Evolutionary conservation across 2,113 vertebrate species (phyloP).

Genomic region (Stigmatopora argus): DNA sequence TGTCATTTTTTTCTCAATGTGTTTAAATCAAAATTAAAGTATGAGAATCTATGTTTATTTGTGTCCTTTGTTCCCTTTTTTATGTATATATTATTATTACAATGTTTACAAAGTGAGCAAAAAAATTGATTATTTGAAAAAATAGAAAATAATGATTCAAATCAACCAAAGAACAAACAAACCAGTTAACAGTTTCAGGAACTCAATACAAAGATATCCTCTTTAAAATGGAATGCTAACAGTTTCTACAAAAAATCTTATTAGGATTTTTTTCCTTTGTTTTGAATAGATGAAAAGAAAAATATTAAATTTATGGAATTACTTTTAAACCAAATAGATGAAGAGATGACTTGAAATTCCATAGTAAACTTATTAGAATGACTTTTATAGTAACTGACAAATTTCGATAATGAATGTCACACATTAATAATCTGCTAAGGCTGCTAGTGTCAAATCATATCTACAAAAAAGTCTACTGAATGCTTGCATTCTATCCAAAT

Average conservation of each 20-base stretch:
- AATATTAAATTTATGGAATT: not conserved
- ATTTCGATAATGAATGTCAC: not conserved
- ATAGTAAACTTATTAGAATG: not conserved
- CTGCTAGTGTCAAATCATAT: not conserved
- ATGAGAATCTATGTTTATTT: not conserved
- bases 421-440: not conserved
- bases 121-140: not conserved
- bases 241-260: not conserved
- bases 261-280: too few relatives aligned
- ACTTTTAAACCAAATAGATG: not conserved
- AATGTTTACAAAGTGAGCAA: not conserved
- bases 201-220: not conserved
- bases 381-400: not conserved
- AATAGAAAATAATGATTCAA: not conserved
- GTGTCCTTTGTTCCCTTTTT: not conserved
- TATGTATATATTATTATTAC: not conserved
- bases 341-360: not conserved
- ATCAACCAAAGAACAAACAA: not conserved
- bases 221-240: not conserved
- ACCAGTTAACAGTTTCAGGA: not conserved
- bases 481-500: not conserved
- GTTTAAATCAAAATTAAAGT: not conserved
- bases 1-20: not conserved
- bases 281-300: not conserved
- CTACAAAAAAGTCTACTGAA: not conserved